Evolutionary conservation across 2,113 vertebrate genomes (phyloP), one percentile per base, ranked within the genome.

Genomic region (Varanus salvator): DNA sequence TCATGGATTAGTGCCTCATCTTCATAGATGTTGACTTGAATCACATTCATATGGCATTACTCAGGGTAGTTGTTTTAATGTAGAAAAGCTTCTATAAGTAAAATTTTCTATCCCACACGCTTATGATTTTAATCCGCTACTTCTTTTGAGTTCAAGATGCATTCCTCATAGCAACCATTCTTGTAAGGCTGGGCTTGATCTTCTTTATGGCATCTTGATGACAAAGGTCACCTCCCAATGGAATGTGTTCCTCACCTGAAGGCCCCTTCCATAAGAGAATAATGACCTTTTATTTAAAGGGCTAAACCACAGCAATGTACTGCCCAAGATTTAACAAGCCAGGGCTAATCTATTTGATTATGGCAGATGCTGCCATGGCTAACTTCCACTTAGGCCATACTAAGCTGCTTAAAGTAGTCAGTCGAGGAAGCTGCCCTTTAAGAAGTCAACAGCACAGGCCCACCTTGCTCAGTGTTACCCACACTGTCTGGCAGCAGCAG

Each of bases 1-100:
- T 95, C 95, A 96, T 93, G 91, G 94, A 71, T 21, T 89, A 93
- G 72, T 91, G 87, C 91, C 90, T 90, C 25, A 27, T 72, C 81
- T 83, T 90, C 92, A 78, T 8, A 94, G 89, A 92, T 82, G 34
- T 80, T 91, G 92, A 87, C 95, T 88, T 93, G 80, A 90, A 86
- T 91, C 84, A 94, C 91, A 94, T 81, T 87, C 78, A 80, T 86
- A 64, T 93, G 90, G 93, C 83, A 80, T 93, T 94, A 93, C 83
- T 84, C 57, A 87, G 81, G 71, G 80, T 87, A 92, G 90, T 76
- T 83, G 86, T 86, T 87, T 14, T 34, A 86, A 54, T 44, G 3
- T 3, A 78, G 25, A 84, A 85, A 90, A 71, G 75, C 50, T 71
- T 48, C 66, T 78, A 44, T 85, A 78, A 54, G 71, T 80, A 1